These are phyloP conservation scores for Taenioides sp. DNA, from an alignment of 2,797 vertebrate species.

Conservation along the genomic window DNA sequence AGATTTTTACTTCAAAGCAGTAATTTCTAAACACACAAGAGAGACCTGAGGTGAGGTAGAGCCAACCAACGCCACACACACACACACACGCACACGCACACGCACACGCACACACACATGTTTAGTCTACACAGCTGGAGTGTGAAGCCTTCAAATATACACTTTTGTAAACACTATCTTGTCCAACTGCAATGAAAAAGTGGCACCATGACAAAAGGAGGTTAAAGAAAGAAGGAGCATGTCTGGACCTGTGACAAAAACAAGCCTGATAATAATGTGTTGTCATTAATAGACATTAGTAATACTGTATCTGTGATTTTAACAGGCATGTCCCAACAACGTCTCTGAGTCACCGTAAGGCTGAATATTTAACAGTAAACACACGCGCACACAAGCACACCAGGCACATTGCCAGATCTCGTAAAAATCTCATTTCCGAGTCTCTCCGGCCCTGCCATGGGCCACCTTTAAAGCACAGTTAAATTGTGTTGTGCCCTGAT, in stretches of 20 bases:
- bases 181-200: constrained; percentile 41
- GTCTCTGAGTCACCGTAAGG: constrained; percentile 54
- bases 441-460: constrained; percentile 51
- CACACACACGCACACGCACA: constrained; percentile 4
- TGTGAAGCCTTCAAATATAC: constrained; percentile 51
- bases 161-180: constrained; percentile 57
- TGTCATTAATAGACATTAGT: constrained; percentile 44
- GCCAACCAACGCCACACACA: constrained; percentile 19
- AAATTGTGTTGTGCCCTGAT: constrained; percentile 45
- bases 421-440: constrained; percentile 69
- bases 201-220: constrained; percentile 38
- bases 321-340: constrained; percentile 23
- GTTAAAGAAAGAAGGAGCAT: constrained; percentile 4
- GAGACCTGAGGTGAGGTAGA: constrained; percentile 27
- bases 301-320: constrained; percentile 27
- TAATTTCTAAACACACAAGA: constrained; percentile 35
- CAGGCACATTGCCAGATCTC: constrained; percentile 40
- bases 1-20: constrained; percentile 33
- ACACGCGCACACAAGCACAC: constrained; percentile 19
- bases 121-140: constrained; percentile 78
- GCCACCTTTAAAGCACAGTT: constrained; percentile 52
- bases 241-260: constrained; percentile 12
- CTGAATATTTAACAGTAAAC: constrained; percentile 52
- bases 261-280: constrained; percentile 44
- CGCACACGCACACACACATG: constrained; percentile 47